Conservation (phyloP, 2,888 invertebrate genomes). For the Plebejus anna region DNA sequence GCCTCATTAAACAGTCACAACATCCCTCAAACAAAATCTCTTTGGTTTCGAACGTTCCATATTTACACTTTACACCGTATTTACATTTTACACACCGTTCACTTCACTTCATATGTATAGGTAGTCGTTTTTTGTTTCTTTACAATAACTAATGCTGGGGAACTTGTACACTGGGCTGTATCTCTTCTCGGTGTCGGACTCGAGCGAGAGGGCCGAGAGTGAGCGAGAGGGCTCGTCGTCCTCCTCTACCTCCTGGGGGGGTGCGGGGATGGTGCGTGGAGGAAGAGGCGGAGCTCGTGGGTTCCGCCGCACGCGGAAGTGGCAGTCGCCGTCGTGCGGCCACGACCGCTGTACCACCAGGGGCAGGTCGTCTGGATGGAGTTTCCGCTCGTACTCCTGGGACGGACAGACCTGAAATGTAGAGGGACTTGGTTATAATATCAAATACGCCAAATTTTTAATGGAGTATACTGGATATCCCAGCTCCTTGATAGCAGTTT, state of each 20-base stretch:
- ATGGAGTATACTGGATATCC: not conserved
- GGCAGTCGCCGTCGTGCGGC: conserved; percentile 85
- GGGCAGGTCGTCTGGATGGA: conserved; percentile 92
- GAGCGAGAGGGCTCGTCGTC: conserved; percentile 66
- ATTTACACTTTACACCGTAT: conserved; percentile 45
- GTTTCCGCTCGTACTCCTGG: conserved; percentile 92
- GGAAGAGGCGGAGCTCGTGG: conserved; percentile 89
- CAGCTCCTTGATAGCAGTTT: not conserved
- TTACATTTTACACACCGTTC: conserved; percentile 45
- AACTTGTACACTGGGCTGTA: conserved; percentile 75
- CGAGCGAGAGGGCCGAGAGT: conserved; percentile 68
- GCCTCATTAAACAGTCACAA: conserved; percentile 8
- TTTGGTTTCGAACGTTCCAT: conserved; percentile 61
- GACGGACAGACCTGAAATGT: conserved; percentile 82
- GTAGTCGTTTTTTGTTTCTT: conserved; percentile 71
- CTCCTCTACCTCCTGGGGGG: conserved; percentile 51
- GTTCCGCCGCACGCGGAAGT: conserved; percentile 90
- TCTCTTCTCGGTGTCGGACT: conserved; percentile 63
- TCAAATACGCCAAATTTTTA: not conserved
- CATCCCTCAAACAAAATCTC: conserved; percentile 44
- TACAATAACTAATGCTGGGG: conserved; percentile 71
- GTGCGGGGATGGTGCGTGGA: conserved; percentile 72
- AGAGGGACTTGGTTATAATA: not conserved
- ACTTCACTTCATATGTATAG: conserved; percentile 72
- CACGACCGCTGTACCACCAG: conserved; percentile 89